Evolutionary conservation across 2,113 vertebrate species (phyloP), one percentile per base, ranked within the genome.

Genomic region (Galbula dea): DNA sequence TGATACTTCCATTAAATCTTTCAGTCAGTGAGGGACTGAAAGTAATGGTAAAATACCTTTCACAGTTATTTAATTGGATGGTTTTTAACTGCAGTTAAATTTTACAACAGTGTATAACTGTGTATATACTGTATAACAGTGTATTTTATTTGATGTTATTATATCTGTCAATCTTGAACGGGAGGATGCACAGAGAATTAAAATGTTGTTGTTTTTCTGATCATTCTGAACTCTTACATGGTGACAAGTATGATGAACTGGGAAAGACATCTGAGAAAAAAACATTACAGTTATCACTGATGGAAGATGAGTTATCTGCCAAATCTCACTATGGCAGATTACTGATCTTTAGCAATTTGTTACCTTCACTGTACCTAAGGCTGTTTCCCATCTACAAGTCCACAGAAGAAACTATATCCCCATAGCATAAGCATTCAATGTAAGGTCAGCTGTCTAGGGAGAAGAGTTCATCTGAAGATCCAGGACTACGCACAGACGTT

Each of bases 391-490:
- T 21, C 26, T 37, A 30, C 23, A 14, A 49, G 27, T 45, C 10
- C 16, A 27, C 15, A 29, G 52, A 57, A 72, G 34, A 72, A 84
- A 88, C 41, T 37, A 27, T 1, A 26, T 34, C 10, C 7, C 34
- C 8, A 3, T 27, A 39, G 59, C 26, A 54, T 12, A 58, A 27
- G 45, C 13, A 34, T 3, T 36, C 18, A 36, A 5, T 0, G 0
- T 43, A 34, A 46, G 13, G 21, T 59, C 48, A 59, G 18, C 39
- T 87, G 18, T 23, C 52, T 69, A 12, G 29, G 48, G 20, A 71
- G 41, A 15, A 61, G 23, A 29, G 21, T 11, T 52, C n/a, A 39
- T 8, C 22, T 17, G 12, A 41, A 89, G 52, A 43, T 46, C 24
- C 22, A 58, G 41, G 8, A 27, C 21, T n/a, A 4, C 37, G 58